phyloP scores from a whole-genome alignment of 92 coral and sea anemone genomes.

The Palythoa grandiflora region DNA sequence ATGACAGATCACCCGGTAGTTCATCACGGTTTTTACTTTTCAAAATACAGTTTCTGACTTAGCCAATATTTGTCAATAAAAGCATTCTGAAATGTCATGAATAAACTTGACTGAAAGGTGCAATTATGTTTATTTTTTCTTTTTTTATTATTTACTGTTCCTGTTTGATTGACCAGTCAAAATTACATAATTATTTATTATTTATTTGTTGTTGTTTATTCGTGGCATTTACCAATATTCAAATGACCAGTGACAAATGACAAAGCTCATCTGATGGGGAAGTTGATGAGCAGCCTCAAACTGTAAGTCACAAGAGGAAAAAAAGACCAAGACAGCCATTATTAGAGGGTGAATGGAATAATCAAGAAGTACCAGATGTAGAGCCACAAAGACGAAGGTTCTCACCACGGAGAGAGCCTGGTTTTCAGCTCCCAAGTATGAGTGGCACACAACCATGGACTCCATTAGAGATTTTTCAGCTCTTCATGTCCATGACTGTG shows the following conservation, averaged over 20 bases:
- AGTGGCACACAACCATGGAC: background rate
- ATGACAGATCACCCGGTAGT: constrained; percentile 1
- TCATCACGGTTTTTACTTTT: constrained; percentile 9
- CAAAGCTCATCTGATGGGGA: background rate
- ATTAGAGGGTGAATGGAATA: background rate
- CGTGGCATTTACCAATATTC: background rate
- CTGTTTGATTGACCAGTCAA: constrained; percentile 9
- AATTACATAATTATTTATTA: background rate
- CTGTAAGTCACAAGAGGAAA: background rate
- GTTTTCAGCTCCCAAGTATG: constrained; percentile 44
- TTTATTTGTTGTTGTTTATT: background rate
- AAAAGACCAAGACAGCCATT: background rate
- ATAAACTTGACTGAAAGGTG: constrained; percentile 7
- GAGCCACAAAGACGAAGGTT: constrained; percentile 14
- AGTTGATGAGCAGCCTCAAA: background rate
- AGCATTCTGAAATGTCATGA: constrained; percentile 6
- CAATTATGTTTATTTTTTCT: background rate
- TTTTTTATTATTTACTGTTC: background rate
- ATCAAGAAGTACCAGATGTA: background rate
- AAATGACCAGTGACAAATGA: background rate
- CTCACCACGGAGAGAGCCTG: constrained; percentile 36
- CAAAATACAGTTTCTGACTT: constrained; percentile 9
- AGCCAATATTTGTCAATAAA: constrained; percentile 18
- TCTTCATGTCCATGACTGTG: constrained; percentile 10
- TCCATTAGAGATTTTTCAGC: constrained; percentile 19